Evolutionary conservation across 2,888 invertebrate genomes (phyloP), one percentile per base, ranked within the genome.

Genomic region (Auanema sp.): DNA sequence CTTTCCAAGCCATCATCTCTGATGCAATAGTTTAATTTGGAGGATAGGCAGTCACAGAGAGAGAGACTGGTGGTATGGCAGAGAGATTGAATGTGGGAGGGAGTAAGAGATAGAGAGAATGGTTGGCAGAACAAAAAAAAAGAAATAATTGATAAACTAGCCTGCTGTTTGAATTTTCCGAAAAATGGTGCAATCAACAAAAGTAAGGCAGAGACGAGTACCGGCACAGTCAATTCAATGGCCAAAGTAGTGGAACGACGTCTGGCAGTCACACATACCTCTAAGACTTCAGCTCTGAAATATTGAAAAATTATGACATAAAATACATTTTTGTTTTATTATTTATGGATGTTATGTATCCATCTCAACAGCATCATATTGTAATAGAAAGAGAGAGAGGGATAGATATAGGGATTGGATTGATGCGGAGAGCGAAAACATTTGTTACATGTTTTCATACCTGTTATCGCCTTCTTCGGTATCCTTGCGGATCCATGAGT

Each of bases 101-200:
- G 8, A 8, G 33, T 3, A 33, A 33, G 33, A 8, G 33, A 33
- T 3, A 33, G 8, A 33, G 33, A 33, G 33, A 33, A 33, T 5
- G 3, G 33, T 50, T 50, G n/a, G 43, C n/a, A 43, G 11, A 47
- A 47, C 5, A 2, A 18, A 47, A 47, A 8, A 47, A 23, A 47
- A 18, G 18, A 18, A 41, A 23, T 14, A 16, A 24, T 52, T 23
- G 14, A 21, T 12, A 10, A 40, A 18, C 57, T 23, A 10, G 63
- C 69, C 66, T 77, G 77, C 52, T 77, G 73, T 14, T 72, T 51
- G 70, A 79, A 78, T 44, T 72, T 72, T n/a, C 80, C 80, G 62
- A 80, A 78, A 60, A 80, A 75, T 11, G 79, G 80, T 10, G 79
- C 74, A 51, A 78, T 64, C 21, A 80, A 67, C 14, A 79, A 67